Percentiles rank a stretch among this genome's conserved stretches.
phyloP scores from a whole-genome alignment of 2,888 invertebrate species.

The Pegoplata infirma region DNA sequence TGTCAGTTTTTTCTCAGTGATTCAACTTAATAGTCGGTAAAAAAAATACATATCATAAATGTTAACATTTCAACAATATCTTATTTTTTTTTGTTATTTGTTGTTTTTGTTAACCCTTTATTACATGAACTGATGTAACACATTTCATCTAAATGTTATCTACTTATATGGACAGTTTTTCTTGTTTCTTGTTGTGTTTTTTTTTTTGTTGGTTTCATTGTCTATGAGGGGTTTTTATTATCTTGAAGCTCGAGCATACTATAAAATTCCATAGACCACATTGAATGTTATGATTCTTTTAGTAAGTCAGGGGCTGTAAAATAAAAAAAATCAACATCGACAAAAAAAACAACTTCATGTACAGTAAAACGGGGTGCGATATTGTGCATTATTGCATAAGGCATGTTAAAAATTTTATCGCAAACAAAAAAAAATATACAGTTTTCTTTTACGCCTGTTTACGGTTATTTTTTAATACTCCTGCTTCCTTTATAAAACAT shows the following conservation, averaged over 20 bases:
- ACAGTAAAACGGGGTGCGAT: background rate
- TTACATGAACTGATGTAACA: no score
- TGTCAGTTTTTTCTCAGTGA: no score
- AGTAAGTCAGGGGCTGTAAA: constrained; percentile 32
- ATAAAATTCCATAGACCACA: constrained; percentile 40
- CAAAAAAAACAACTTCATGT: background rate
- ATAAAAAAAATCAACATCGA: background rate
- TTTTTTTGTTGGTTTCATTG: no score
- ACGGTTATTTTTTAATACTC: constrained; percentile 32
- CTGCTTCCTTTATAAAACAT: constrained; percentile 23
- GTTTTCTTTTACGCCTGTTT: constrained; percentile 47
- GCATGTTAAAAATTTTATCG: constrained; percentile 39
- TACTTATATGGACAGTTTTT: no score
- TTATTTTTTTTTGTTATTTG: no score
- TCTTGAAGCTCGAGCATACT: constrained; percentile 39
- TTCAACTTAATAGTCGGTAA: no score
- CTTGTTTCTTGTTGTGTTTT: no score
- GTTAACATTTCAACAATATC: no score
- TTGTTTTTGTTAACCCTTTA: no score
- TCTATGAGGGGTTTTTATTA: constrained; percentile 36
- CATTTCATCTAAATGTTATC: no score
- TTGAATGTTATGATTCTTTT: constrained; percentile 44
- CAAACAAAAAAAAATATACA: constrained; percentile 26
- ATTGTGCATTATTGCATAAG: constrained; percentile 33
- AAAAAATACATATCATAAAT: no score